Conservation (phyloP, 2,113 vertebrate genomes). For the Ursus arctos region DNA sequence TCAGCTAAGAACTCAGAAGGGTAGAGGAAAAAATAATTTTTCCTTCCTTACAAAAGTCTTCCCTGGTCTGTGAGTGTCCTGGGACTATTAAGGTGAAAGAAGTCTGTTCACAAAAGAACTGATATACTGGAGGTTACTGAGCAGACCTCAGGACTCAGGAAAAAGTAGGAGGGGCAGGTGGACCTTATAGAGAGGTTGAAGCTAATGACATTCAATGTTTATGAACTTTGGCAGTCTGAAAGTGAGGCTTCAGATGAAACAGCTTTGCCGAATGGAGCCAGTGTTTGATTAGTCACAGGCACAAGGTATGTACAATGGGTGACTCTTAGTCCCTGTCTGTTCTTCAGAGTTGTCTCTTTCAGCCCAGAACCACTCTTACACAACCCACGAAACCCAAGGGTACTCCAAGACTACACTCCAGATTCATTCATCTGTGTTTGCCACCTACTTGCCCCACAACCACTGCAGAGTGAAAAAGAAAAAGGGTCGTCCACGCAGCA, state of each 20-base stretch:
- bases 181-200: background rate
- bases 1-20: background rate
- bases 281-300: background rate
- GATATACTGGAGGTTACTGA: background rate
- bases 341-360: background rate
- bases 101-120: background rate
- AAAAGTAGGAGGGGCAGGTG: background rate
- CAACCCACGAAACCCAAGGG: no score
- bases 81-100: background rate
- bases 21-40: background rate
- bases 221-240: background rate
- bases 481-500: background rate
- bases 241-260: background rate
- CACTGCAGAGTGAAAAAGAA: background rate
- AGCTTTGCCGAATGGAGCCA: background rate
- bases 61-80: background rate
- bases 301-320: rapidly evolving
- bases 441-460: background rate
- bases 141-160: background rate
- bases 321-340: rapidly evolving
- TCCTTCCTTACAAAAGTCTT: background rate
- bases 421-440: background rate
- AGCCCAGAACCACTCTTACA: background rate
- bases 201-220: background rate
- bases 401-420: background rate